Conservation (phyloP, 2,113 vertebrate species). For the Festucalex cinctus region DNA sequence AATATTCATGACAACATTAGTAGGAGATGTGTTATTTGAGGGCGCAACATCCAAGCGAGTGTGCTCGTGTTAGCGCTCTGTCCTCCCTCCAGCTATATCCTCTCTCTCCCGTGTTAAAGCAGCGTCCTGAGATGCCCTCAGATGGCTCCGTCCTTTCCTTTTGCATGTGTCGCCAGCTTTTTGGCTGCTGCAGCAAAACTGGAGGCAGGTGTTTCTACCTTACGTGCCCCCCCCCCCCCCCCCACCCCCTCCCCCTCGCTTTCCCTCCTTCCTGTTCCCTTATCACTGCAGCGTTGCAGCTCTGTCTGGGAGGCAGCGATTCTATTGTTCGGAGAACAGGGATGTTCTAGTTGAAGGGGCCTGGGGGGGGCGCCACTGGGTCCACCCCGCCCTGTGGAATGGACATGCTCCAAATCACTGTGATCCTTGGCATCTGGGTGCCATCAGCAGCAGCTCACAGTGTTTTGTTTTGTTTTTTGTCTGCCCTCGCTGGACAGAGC, state of each 20-base stretch:
- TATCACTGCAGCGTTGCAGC: slow-evolving; percentile 66
- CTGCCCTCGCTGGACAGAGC: slow-evolving; percentile 47
- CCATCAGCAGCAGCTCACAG: slow-evolving; percentile 38
- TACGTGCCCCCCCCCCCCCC: slow-evolving; percentile 20
- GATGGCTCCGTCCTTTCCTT: slow-evolving; percentile 22
- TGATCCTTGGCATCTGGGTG: slow-evolving; percentile 57
- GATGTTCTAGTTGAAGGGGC: slow-evolving; percentile 12
- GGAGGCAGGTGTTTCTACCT: slow-evolving; percentile 63
- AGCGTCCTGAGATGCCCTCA: slow-evolving; percentile 53
- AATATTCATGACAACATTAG: not conserved
- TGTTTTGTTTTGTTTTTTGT: slow-evolving; percentile 14
- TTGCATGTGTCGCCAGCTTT: slow-evolving; percentile 9
- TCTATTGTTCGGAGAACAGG: slow-evolving; percentile 56
- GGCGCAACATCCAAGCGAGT: slow-evolving; percentile 9
- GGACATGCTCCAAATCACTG: slow-evolving; percentile 48
- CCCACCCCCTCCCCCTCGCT: not conserved
- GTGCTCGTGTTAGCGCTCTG: slow-evolving; percentile 20
- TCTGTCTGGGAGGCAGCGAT: slow-evolving; percentile 62
- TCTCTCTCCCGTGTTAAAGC: slow-evolving; percentile 28
- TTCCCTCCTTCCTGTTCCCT: slow-evolving; percentile 47
- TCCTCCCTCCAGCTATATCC: slow-evolving; percentile 19
- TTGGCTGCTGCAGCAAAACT: slow-evolving; percentile 41
- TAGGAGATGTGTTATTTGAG: slow-evolving; percentile 23
- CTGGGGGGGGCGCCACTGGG: slow-evolving; percentile 36
- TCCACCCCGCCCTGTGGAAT: slow-evolving; percentile 37